Conservation (phyloP, 2,888 invertebrate genomes). For the Coleophora deauratella region DNA sequence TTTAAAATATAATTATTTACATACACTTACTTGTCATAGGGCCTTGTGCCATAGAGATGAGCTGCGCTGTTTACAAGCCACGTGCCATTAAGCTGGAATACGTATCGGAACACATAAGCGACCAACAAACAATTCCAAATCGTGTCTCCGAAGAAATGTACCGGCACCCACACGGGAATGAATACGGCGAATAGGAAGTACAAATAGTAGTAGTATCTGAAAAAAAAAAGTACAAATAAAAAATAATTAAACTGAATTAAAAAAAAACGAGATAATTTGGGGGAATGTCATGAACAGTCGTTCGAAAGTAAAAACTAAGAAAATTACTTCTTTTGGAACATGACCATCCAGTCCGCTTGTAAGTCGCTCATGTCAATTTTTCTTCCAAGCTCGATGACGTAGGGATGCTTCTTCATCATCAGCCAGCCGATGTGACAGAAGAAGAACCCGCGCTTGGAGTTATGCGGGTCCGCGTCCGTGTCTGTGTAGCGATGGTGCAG, state of each 20-base stretch:
- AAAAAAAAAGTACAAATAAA: slow-evolving; percentile 28
- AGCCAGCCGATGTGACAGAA: slow-evolving; percentile 93
- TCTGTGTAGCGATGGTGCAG: slow-evolving; percentile 84
- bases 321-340: slow-evolving; percentile 82
- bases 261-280: too few species aligned
- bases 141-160: slow-evolving; percentile 80
- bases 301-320: too few species aligned
- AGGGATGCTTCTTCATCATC: slow-evolving; percentile 84
- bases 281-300: too few species aligned
- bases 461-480: slow-evolving; percentile 85
- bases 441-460: slow-evolving; percentile 87
- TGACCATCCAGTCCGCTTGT: slow-evolving; percentile 79
- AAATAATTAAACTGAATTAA: too few species aligned
- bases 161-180: slow-evolving; percentile 78
- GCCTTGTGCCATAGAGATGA: slow-evolving; percentile 84
- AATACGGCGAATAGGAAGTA: slow-evolving; percentile 74
- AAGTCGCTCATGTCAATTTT: slow-evolving; percentile 85
- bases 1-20: too few species aligned
- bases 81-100: slow-evolving; percentile 79
- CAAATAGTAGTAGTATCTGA: slow-evolving; percentile 78
- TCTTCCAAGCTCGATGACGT: slow-evolving; percentile 78
- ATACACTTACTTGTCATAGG: slow-evolving; percentile 79
- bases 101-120: slow-evolving; percentile 76
- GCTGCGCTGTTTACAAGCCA: slow-evolving; percentile 90
- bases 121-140: slow-evolving; percentile 74